Evolutionary conservation across 2,888 invertebrate species (phyloP).

Genomic region (Platerodrilus igneus): DNA sequence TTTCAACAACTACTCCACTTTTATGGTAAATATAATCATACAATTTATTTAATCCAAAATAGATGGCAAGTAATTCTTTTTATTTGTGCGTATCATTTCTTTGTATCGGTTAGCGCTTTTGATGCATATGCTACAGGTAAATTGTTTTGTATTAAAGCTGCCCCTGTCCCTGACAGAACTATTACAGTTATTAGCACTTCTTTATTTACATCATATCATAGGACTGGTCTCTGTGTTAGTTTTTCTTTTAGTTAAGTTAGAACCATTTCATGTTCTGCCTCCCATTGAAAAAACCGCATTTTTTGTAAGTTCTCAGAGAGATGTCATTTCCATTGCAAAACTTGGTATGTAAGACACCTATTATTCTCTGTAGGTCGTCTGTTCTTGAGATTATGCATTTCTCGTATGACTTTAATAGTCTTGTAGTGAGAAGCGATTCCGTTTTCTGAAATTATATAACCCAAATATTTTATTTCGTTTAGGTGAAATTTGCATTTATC

Average conservation of each 20-base stretch:
- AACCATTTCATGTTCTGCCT: background rate
- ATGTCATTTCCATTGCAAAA: background rate
- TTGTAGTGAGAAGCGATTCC: background rate
- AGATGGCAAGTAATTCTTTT: slow-evolving; percentile 37
- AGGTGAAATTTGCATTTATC: slow-evolving; percentile 2
- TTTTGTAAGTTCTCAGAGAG: background rate
- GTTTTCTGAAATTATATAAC: background rate
- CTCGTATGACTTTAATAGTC: background rate
- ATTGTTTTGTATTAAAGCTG: slow-evolving; percentile 8
- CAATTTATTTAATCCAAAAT: slow-evolving; percentile 35
- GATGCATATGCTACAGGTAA: slow-evolving; percentile 39
- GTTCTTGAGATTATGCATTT: background rate
- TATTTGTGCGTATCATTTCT: slow-evolving; percentile 34
- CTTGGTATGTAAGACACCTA: slow-evolving; percentile 4
- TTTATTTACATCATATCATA: slow-evolving; percentile 5
- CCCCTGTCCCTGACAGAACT: background rate
- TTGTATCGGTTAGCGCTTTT: slow-evolving; percentile 22
- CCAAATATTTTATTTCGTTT: slow-evolving; percentile 1
- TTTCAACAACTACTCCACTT: slow-evolving; percentile 16
- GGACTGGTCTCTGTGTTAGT: slow-evolving; percentile 1
- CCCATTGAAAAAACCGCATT: background rate
- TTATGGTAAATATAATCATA: slow-evolving; percentile 36
- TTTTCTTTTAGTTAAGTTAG: slow-evolving; percentile 1
- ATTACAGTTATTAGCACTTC: slow-evolving; percentile 1
- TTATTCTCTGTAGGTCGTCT: slow-evolving; percentile 3